Evolutionary conservation across 2,888 invertebrate species (phyloP).

Genomic region (Dynastes hyllus): DNA sequence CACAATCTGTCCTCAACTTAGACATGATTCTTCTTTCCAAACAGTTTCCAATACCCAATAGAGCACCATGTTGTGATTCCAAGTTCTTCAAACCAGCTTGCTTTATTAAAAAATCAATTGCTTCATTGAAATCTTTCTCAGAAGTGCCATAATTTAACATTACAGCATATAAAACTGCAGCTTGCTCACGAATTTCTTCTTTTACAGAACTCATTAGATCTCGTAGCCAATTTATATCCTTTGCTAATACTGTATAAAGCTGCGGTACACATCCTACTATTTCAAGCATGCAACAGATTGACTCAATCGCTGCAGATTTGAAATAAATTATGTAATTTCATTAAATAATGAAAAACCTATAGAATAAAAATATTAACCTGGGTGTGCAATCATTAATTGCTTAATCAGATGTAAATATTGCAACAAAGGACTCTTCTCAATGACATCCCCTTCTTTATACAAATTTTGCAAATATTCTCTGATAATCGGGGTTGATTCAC

Average conservation of each 20-base stretch:
- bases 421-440: constrained; percentile 76
- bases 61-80: constrained; percentile 86
- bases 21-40: constrained; percentile 79
- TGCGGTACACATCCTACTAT: constrained; percentile 88
- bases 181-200: constrained; percentile 83
- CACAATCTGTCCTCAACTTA: constrained; percentile 68
- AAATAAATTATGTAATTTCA: constrained; percentile 50
- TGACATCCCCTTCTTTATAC: constrained; percentile 69
- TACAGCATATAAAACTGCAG: constrained; percentile 84
- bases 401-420: constrained; percentile 81
- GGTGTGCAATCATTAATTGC: constrained; percentile 77
- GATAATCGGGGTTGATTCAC: constrained; percentile 79
- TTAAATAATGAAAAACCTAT: neutral
- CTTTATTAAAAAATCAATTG: constrained; percentile 75
- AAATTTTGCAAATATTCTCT: constrained; percentile 77
- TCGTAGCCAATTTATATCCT: constrained; percentile 78
- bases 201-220: constrained; percentile 81
- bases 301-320: constrained; percentile 73
- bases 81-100: constrained; percentile 76
- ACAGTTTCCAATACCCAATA: constrained; percentile 81
- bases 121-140: constrained; percentile 73
- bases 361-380: constrained; percentile 72
- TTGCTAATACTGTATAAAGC: constrained; percentile 78
- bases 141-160: constrained; percentile 75
- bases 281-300: constrained; percentile 86